These are phyloP conservation scores for Theropithecus gelada DNA, from an alignment of 2,113 vertebrate species.

Conservation along the genomic window DNA sequence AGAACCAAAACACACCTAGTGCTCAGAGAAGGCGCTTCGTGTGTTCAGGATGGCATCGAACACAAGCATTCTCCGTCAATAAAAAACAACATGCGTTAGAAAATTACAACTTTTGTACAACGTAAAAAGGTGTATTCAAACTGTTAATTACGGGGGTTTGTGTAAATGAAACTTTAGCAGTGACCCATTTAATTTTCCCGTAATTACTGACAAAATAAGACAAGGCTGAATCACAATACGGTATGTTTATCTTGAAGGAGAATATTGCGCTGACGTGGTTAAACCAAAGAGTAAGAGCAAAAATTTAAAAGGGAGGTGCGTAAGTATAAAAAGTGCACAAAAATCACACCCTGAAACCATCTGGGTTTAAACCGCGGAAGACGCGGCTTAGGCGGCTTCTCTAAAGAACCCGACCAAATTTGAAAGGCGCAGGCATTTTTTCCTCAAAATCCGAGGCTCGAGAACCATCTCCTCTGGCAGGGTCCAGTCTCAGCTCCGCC, in stretches of 20 bases:
- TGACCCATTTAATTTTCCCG: conserved; percentile 82
- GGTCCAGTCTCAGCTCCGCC: neutral
- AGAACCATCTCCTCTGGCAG: neutral
- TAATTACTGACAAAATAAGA: conserved; percentile 84
- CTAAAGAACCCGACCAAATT: neutral
- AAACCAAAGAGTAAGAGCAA: conserved; percentile 60
- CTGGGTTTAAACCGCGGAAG: neutral
- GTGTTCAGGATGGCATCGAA: neutral
- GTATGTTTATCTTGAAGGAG: conserved; percentile 75
- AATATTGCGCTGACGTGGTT: conserved; percentile 52
- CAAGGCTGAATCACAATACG: conserved; percentile 78
- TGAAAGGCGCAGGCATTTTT: neutral
- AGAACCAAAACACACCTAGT: neutral
- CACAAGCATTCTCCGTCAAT: conserved; percentile 5
- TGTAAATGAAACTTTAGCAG: conserved; percentile 82
- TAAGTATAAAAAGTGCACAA: neutral
- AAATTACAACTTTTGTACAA: conserved; percentile 81
- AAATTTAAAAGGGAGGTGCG: conserved; percentile 13
- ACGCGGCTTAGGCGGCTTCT: accelerated
- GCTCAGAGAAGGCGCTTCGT: neutral
- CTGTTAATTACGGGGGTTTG: conserved; percentile 79
- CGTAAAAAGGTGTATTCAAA: conserved; percentile 81
- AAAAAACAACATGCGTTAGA: conserved; percentile 67
- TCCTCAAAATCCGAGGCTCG: neutral
- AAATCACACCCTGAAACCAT: neutral